Evolutionary conservation across 37 sponge, comb jelly and placozoan species (phyloP).

Genomic region (Amphimedon queenslandica): DNA sequence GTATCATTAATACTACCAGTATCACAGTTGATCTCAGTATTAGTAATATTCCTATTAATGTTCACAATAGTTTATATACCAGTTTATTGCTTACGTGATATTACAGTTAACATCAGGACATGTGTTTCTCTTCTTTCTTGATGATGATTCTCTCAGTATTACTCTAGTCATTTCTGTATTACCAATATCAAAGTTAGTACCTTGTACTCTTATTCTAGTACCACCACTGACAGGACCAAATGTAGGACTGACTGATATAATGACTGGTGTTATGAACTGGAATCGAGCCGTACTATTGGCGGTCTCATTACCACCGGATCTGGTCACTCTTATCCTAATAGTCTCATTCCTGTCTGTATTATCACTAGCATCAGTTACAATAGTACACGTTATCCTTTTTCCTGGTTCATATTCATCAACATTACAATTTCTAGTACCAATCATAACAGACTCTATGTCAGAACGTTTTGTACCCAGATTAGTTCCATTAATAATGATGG

Average conservation of each 20-base stretch:
- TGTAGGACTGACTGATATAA: constrained; percentile 50
- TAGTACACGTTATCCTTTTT: constrained; percentile 23
- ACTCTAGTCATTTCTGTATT: constrained; percentile 33
- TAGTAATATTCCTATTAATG: not conserved
- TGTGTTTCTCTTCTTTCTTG: constrained; percentile 1
- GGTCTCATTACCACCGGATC: not conserved
- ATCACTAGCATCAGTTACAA: not conserved
- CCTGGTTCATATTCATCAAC: constrained; percentile 26
- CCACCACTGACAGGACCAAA: constrained; percentile 77
- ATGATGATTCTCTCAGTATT: constrained; percentile 11
- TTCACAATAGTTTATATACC: not conserved
- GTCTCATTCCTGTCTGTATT: not conserved
- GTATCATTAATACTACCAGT: not conserved
- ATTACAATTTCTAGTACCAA: constrained; percentile 23
- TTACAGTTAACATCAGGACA: not conserved
- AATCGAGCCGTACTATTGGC: not conserved
- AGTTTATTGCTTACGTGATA: constrained; percentile 12
- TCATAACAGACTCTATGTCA: constrained; percentile 20
- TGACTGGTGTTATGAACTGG: constrained; percentile 13
- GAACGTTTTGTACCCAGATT: constrained; percentile 54
- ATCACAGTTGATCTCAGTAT: not conserved
- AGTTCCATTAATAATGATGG: constrained; percentile 58
- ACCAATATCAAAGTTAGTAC: constrained; percentile 59
- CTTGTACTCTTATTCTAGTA: constrained; percentile 44
- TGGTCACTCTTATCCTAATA: not conserved